phyloP scores from a whole-genome alignment of 1,140 invertebrate species.

The Tetranychus cinnabarinus region DNA sequence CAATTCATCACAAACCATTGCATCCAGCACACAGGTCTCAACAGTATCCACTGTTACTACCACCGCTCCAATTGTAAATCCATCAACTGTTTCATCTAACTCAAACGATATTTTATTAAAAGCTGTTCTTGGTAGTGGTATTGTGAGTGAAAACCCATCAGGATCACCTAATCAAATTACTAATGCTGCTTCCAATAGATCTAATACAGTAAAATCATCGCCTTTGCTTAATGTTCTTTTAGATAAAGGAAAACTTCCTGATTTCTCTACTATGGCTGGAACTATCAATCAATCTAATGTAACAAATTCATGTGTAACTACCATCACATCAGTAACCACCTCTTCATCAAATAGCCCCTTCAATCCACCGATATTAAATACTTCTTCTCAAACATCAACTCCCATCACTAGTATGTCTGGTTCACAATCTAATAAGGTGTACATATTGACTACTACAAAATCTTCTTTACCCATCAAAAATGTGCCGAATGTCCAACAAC shows the following conservation, averaged over 20 bases:
- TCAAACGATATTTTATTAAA: conserved; percentile 2
- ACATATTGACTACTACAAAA: conserved; percentile 23
- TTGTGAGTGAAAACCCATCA: neutral
- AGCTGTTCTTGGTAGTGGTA: neutral
- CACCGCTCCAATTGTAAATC: neutral
- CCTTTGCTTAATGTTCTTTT: conserved; percentile 15
- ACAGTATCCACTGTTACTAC: neutral
- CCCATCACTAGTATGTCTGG: neutral
- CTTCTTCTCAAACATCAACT: neutral
- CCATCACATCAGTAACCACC: conserved; percentile 4
- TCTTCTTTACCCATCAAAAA: conserved; percentile 16
- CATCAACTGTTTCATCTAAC: neutral
- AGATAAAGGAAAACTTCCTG: conserved; percentile 14
- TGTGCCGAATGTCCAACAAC: conserved; percentile 20
- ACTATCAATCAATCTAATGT: conserved; percentile 1
- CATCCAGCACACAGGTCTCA: neutral
- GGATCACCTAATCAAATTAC: neutral
- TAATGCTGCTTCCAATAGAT: neutral
- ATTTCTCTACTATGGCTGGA: conserved; percentile 5
- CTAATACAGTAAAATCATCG: conserved; percentile 11
- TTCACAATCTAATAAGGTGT: conserved; percentile 5
- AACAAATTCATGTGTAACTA: conserved; percentile 2
- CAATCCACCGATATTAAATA: neutral
- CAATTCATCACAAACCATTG: no score
- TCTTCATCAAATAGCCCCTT: neutral